phyloP scores from a whole-genome alignment of 1,140 invertebrate species.

The Lordiphosa stackelbergi region DNA sequence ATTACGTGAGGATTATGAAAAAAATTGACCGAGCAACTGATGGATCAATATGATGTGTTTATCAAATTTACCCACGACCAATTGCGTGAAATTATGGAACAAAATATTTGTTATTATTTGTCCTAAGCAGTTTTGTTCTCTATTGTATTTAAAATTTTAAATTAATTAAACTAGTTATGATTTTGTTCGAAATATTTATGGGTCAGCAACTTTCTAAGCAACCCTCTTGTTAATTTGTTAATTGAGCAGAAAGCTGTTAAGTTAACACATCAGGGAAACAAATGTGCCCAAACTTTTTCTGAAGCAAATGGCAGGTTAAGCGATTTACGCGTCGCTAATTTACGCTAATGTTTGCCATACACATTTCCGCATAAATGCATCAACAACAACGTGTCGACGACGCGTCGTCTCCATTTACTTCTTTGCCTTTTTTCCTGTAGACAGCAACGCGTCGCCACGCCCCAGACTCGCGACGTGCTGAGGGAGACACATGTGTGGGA shows the following conservation, averaged over 20 bases:
- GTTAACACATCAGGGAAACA: constrained; percentile 27
- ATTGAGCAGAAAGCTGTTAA: constrained; percentile 52
- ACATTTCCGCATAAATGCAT: constrained; percentile 68
- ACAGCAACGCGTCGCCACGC: no score
- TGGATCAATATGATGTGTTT: constrained; percentile 24
- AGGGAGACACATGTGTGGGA: constrained; percentile 34
- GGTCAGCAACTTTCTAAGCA: neutral
- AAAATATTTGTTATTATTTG: constrained; percentile 15
- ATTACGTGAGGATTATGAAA: constrained; percentile 8
- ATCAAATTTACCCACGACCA: constrained; percentile 32
- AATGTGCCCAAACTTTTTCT: constrained; percentile 16
- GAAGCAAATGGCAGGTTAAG: constrained; percentile 41
- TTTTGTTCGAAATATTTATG: no score
- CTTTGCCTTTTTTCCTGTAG: neutral
- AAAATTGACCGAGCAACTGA: constrained; percentile 2
- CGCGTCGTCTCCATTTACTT: neutral
- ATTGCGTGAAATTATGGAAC: neutral
- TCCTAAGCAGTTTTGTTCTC: neutral
- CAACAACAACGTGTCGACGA: constrained; percentile 35
- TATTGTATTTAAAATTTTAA: neutral
- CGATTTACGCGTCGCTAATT: constrained; percentile 73
- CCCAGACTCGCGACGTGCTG: constrained; percentile 2
- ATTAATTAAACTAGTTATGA: neutral
- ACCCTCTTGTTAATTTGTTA: constrained; percentile 12
- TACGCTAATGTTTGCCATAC: constrained; percentile 70